phyloP scores from a whole-genome alignment of 2,797 vertebrate species.

The Sebastes kiyomatsui region DNA sequence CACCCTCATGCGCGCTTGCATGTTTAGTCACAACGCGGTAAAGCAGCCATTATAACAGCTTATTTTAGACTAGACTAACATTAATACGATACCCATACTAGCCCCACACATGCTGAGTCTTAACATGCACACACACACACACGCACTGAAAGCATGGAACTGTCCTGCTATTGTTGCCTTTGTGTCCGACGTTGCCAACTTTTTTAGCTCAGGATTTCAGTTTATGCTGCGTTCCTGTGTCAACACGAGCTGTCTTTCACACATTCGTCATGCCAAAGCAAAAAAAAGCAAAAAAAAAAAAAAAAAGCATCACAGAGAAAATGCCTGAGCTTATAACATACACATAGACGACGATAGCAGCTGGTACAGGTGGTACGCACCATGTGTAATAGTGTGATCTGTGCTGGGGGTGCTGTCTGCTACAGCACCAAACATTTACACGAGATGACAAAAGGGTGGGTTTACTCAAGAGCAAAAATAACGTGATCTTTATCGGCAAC shows the following conservation, averaged over 20 bases:
- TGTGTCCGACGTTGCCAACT: conserved; percentile 60
- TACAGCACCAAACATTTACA: conserved; percentile 6
- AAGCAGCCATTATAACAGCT: conserved; percentile 55
- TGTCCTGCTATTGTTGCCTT: conserved; percentile 67
- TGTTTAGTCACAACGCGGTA: conserved; percentile 60
- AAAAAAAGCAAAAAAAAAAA: not conserved
- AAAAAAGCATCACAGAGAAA: not conserved
- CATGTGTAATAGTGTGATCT: not conserved
- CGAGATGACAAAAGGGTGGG: conserved; percentile 1
- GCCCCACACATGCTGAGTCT: conserved; percentile 18
- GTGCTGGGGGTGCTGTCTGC: not conserved
- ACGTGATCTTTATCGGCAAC: not conserved
- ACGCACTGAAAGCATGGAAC: conserved; percentile 37
- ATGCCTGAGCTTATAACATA: not conserved
- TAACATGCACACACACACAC: conserved; percentile 1
- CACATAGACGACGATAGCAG: not conserved
- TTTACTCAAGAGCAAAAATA: conserved; percentile 22
- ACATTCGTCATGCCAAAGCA: conserved; percentile 54
- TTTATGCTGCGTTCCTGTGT: conserved; percentile 62
- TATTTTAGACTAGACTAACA: conserved; percentile 52
- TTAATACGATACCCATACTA: conserved; percentile 35
- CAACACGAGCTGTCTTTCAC: conserved; percentile 13
- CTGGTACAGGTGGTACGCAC: not conserved
- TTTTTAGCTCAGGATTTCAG: conserved; percentile 72
- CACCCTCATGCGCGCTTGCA: conserved; percentile 48